Evolutionary conservation across 2,797 vertebrate species (phyloP).

Genomic region (Novumbra hubbsi): DNA sequence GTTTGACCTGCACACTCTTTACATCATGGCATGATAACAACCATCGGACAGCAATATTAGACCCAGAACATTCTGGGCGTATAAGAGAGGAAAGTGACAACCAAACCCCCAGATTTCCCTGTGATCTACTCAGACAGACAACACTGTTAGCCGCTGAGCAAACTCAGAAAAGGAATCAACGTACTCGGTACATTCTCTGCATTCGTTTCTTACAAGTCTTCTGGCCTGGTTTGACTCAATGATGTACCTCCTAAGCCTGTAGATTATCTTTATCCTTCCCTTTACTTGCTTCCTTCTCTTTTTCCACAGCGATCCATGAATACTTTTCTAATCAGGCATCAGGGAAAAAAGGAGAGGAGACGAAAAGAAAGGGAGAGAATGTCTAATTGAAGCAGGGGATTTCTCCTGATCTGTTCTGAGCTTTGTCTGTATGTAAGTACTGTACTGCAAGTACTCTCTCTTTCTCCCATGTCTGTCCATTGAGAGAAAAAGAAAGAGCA

Average conservation of each 20-base stretch:
- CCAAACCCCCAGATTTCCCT: neutral
- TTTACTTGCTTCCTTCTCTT: constrained; percentile 15
- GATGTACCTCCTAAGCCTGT: constrained; percentile 13
- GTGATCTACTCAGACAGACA: neutral
- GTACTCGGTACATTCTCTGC: constrained; percentile 3
- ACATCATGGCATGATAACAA: neutral
- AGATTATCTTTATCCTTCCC: constrained; percentile 22
- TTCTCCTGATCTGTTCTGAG: constrained; percentile 55
- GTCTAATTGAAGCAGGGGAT: constrained; percentile 53
- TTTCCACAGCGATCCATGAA: constrained; percentile 38
- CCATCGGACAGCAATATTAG: neutral
- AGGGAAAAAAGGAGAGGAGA: constrained; percentile 26
- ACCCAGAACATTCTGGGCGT: neutral
- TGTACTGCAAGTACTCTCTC: constrained; percentile 21
- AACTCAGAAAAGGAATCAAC: neutral
- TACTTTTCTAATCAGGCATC: constrained; percentile 55
- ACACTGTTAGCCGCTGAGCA: neutral
- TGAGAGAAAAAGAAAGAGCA: neutral
- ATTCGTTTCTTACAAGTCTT: neutral
- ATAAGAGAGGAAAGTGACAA: neutral
- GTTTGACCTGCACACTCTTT: neutral
- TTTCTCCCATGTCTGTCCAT: neutral
- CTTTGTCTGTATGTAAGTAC: constrained; percentile 40
- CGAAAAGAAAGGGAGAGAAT: constrained; percentile 28
- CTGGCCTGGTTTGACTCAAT: constrained; percentile 10